Percentiles rank a stretch among this genome's conserved stretches.
phyloP scores from a whole-genome alignment of 2,888 invertebrate species.

The Drosophila suboccidentalis region DNA sequence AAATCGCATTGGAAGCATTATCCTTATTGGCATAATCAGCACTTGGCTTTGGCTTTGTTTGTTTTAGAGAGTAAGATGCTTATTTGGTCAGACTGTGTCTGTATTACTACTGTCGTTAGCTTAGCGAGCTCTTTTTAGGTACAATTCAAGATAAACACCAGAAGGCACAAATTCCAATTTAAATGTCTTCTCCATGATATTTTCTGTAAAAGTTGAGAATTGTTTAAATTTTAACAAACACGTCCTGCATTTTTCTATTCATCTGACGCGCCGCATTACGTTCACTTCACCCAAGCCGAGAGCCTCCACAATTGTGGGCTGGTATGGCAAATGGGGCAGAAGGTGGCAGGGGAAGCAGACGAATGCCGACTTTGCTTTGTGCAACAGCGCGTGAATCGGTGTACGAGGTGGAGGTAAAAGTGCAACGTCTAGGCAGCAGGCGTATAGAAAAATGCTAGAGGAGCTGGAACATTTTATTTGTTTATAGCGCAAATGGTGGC shows the following conservation, averaged over 20 bases:
- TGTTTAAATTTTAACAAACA: constrained; percentile 54
- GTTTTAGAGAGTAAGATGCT: constrained; percentile 29
- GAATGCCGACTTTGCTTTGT: constrained; percentile 82
- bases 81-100: constrained; percentile 26
- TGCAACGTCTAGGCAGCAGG: constrained; percentile 65
- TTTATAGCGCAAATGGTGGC: constrained; percentile 68
- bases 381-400: constrained; percentile 77
- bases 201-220: constrained; percentile 15
- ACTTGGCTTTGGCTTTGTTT: constrained; percentile 32
- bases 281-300: constrained; percentile 41
- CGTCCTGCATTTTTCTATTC: constrained; percentile 61
- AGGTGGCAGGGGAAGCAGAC: constrained; percentile 19
- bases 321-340: constrained; percentile 18
- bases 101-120: neutral
- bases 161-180: neutral
- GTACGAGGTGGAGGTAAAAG: constrained; percentile 47
- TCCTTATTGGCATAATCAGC: constrained; percentile 66
- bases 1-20: constrained; percentile 67
- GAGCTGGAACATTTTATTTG: constrained; percentile 68
- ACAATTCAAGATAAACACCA: neutral
- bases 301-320: constrained; percentile 54
- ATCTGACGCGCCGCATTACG: constrained; percentile 48
- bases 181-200: neutral
- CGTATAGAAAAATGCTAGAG: constrained; percentile 31
- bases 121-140: neutral